These are phyloP conservation scores for Linhomoeus sp. DNA, from an alignment of 2,888 invertebrate genomes.

Conservation along the genomic window DNA sequence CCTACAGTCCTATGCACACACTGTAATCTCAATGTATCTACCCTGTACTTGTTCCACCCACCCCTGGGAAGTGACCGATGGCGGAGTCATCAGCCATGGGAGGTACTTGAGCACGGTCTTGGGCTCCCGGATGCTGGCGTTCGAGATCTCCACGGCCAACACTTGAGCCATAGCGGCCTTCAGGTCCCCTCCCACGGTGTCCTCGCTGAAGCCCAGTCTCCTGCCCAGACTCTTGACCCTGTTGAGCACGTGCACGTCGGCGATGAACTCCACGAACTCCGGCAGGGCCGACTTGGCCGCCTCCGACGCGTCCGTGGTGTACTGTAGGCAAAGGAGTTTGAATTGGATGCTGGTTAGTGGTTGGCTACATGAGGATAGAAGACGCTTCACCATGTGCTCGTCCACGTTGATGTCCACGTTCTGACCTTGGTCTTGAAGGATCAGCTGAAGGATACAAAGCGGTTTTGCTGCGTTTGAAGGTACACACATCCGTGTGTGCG, in stretches of 20 bases:
- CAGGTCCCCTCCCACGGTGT: constrained; percentile 73
- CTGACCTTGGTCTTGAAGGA: constrained; percentile 59
- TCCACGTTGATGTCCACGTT: constrained; percentile 35
- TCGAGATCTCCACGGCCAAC: constrained; percentile 72
- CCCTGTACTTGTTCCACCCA: too few relatives aligned
- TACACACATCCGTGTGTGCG: too few relatives aligned
- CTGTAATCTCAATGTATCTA: too few relatives aligned
- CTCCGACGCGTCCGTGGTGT: constrained; percentile 65
- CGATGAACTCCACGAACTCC: constrained; percentile 80
- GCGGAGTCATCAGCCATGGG: constrained; percentile 71
- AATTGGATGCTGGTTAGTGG: too few relatives aligned
- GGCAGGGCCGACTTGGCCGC: constrained; percentile 73
- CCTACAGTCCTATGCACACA: too few relatives aligned
- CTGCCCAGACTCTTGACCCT: constrained; percentile 49
- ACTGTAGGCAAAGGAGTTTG: too few relatives aligned
- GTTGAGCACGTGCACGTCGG: constrained; percentile 82
- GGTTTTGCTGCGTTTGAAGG: too few relatives aligned
- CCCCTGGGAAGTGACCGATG: constrained; percentile 61
- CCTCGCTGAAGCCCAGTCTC: constrained; percentile 16
- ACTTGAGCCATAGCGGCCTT: constrained; percentile 72
- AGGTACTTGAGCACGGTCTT: constrained; percentile 56
- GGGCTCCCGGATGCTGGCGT: constrained; percentile 56
- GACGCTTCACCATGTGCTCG: constrained; percentile 7
- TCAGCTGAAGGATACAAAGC: constrained; percentile 32
- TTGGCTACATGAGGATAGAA: too few relatives aligned